Evolutionary conservation across 1,140 invertebrate genomes (phyloP).

Genomic region (Drosophila mauritiana): DNA sequence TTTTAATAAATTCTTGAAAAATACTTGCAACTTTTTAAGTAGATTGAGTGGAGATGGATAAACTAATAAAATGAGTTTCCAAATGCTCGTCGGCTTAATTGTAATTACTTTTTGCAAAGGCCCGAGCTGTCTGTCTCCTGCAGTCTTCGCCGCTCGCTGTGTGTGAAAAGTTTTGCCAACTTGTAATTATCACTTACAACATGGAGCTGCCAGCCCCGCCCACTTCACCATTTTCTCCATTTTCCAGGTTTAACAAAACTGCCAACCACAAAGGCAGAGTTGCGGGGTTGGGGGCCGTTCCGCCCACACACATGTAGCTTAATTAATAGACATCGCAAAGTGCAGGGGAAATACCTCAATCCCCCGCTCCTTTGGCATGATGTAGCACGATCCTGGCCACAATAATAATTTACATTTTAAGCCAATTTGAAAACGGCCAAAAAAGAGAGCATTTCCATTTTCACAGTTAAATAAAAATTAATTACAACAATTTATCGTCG

Average conservation of each 20-base stretch:
- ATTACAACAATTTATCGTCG: conserved; percentile 83
- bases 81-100: conserved; percentile 72
- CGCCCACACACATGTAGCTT: conserved; percentile 54
- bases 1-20: conserved; percentile 63
- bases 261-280: conserved; percentile 32
- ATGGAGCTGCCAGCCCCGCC: conserved; percentile 31
- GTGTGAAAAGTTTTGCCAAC: conserved; percentile 75
- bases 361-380: conserved; percentile 49
- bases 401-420: conserved; percentile 83
- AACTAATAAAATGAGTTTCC: conserved; percentile 71
- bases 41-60: conserved; percentile 24
- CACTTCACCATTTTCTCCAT: conserved; percentile 1
- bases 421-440: conserved; percentile 76
- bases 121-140: conserved; percentile 51
- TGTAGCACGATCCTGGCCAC: conserved; percentile 67
- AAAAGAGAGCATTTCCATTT: conserved; percentile 69
- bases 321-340: conserved; percentile 79
- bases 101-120: conserved; percentile 63
- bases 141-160: conserved; percentile 39
- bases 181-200: conserved; percentile 80
- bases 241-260: conserved; percentile 53
- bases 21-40: conserved; percentile 37
- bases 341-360: conserved; percentile 47
- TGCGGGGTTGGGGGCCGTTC: background rate
- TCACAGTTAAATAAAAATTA: conserved; percentile 83